phyloP scores from a whole-genome alignment of 2,888 invertebrate genomes.

The Scaptomyza caliginosa region DNA sequence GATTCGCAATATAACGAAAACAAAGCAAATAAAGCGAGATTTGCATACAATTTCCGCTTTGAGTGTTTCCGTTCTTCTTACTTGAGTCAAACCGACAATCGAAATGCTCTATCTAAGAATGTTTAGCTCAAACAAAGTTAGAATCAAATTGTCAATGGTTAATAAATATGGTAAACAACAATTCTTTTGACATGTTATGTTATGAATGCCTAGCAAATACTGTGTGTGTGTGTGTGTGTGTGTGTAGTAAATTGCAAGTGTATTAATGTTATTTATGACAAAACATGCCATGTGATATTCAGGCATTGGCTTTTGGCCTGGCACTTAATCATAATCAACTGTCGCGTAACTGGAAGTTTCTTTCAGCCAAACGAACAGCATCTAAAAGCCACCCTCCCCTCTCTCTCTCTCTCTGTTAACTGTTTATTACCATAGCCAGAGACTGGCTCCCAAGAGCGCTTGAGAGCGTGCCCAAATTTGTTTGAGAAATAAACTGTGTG shows the following conservation, averaged over 20 bases:
- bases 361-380: slow-evolving; percentile 25
- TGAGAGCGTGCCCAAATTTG: slow-evolving; percentile 53
- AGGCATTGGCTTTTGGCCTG: slow-evolving; percentile 58
- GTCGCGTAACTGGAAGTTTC: slow-evolving; percentile 67
- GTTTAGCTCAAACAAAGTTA: background rate
- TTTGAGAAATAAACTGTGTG: slow-evolving; percentile 63
- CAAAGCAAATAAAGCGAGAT: slow-evolving; percentile 1
- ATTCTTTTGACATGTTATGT: slow-evolving; percentile 6
- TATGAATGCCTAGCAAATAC: slow-evolving; percentile 9
- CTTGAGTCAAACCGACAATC: too few species aligned
- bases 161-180: background rate
- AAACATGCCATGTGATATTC: slow-evolving; percentile 68
- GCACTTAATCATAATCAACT: slow-evolving; percentile 80
- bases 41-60: slow-evolving; percentile 61
- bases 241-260: slow-evolving; percentile 35
- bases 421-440: slow-evolving; percentile 43
- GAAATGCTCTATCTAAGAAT: slow-evolving; percentile 26
- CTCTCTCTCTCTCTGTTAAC: slow-evolving; percentile 30
- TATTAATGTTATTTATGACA: slow-evolving; percentile 68
- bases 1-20: slow-evolving; percentile 7
- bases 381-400: slow-evolving; percentile 42
- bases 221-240: background rate
- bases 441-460: slow-evolving; percentile 58
- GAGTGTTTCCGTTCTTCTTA: slow-evolving; percentile 49
- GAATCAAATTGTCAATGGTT: background rate